Conservation (phyloP, 2,888 invertebrate species). For the Drosophila nr. fundita region DNA sequence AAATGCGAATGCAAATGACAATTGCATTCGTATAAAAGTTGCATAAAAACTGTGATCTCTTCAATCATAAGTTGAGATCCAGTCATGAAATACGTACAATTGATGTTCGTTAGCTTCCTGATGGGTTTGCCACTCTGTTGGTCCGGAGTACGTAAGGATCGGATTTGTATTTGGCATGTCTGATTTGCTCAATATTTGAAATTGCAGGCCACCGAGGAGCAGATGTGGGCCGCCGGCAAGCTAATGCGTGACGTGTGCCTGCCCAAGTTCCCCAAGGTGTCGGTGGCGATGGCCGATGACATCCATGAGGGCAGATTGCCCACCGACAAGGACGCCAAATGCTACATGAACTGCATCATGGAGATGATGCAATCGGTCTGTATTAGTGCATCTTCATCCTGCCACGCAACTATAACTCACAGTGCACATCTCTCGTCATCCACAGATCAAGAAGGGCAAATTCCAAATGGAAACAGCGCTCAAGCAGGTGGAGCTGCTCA, state of each 20-base stretch:
- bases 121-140: conserved; percentile 37
- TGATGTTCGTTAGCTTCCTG: conserved; percentile 24
- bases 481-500: conserved; percentile 83
- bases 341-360: conserved; percentile 86
- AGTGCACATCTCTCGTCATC: background rate
- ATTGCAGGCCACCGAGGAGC: conserved; percentile 86
- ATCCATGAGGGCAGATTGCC: conserved; percentile 79
- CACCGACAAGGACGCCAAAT: conserved; percentile 84
- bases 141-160: conserved; percentile 30
- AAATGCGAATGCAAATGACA: conserved; percentile 1
- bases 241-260: conserved; percentile 88
- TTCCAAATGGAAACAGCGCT: conserved; percentile 80
- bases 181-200: background rate
- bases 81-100: conserved; percentile 30
- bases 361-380: conserved; percentile 86
- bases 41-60: conserved; percentile 13
- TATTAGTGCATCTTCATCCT: background rate
- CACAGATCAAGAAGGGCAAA: conserved; percentile 84
- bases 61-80: background rate
- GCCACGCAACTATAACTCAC: background rate
- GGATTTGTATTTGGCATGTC: background rate
- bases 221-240: conserved; percentile 87
- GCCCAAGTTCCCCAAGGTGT: conserved; percentile 86
- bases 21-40: conserved; percentile 33
- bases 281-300: conserved; percentile 75